These are phyloP conservation scores for Emmelina monodactyla DNA, from an alignment of 2,888 invertebrate species.

Conservation along the genomic window DNA sequence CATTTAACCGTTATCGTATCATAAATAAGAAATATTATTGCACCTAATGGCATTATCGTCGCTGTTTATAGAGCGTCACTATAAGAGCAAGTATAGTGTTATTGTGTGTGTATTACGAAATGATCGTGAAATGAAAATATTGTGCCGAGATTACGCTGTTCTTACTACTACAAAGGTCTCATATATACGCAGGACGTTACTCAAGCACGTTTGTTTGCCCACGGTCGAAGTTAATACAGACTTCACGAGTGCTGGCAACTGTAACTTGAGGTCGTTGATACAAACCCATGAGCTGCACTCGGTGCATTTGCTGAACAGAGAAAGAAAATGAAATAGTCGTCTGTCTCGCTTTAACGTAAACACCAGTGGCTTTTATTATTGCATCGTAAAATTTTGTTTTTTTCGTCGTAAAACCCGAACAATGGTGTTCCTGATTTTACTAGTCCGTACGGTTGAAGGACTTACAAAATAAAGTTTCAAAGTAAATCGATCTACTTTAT, in stretches of 20 bases:
- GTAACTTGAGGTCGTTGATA: conserved; percentile 54
- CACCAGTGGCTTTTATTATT: conserved; percentile 28
- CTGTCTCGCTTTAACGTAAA: conserved; percentile 26
- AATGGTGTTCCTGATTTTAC: background rate
- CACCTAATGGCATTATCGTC: background rate
- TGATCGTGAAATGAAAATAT: conserved; percentile 55
- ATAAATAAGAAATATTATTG: no score
- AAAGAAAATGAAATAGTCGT: conserved; percentile 45
- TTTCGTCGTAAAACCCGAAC: background rate
- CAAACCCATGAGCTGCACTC: conserved; percentile 31
- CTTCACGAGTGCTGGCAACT: background rate
- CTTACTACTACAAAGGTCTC: background rate
- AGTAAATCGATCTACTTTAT: no score
- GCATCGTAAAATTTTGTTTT: conserved; percentile 5
- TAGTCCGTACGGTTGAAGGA: no score
- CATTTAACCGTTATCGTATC: no score
- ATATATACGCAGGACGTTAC: background rate
- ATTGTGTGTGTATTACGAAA: conserved; percentile 54
- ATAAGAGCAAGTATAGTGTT: conserved; percentile 27
- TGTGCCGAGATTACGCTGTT: conserved; percentile 25
- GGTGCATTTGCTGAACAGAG: conserved; percentile 36
- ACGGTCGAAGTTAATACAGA: no score
- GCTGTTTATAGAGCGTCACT: conserved; percentile 32
- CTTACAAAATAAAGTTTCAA: no score
- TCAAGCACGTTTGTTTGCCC: no score